A percentile compares a stretch with the other conserved stretches of the same genome.
Conservation (phyloP, 2,113 vertebrate species). For the Hemibagrus wyckioides region DNA sequence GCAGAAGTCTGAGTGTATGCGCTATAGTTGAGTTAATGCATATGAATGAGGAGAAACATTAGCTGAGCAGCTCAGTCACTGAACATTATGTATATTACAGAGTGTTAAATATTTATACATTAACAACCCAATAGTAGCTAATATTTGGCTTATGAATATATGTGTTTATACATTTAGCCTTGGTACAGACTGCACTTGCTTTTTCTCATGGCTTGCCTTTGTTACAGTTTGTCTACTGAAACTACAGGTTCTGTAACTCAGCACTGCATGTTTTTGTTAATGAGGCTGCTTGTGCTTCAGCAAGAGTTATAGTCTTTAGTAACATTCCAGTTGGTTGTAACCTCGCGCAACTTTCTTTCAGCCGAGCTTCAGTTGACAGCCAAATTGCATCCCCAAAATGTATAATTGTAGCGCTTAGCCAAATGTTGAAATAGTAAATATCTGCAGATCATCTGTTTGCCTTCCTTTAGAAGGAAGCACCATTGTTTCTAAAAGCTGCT, state of each 20-base stretch:
- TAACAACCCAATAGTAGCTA: background rate
- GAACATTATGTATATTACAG: background rate
- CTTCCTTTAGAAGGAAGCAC: conserved; percentile 51
- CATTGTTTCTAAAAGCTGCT: conserved; percentile 42
- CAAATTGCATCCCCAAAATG: conserved; percentile 48
- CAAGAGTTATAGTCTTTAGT: background rate
- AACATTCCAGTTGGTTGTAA: background rate
- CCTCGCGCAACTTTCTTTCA: background rate
- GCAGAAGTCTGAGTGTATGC: background rate
- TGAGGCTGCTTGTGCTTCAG: background rate
- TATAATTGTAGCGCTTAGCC: conserved; percentile 51
- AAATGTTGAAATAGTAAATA: conserved; percentile 52
- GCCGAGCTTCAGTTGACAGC: background rate
- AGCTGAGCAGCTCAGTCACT: background rate
- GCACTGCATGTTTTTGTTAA: background rate
- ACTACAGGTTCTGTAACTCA: background rate
- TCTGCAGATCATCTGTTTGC: conserved; percentile 53
- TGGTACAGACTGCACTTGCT: no score
- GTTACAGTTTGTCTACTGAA: background rate
- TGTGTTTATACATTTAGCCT: background rate
- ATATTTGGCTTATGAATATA: background rate
- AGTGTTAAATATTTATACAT: background rate
- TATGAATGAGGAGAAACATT: background rate
- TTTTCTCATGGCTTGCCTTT: background rate
- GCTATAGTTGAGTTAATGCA: background rate